Evolutionary conservation across 2,113 vertebrate genomes (phyloP).

Genomic region (Poecile atricapillus): DNA sequence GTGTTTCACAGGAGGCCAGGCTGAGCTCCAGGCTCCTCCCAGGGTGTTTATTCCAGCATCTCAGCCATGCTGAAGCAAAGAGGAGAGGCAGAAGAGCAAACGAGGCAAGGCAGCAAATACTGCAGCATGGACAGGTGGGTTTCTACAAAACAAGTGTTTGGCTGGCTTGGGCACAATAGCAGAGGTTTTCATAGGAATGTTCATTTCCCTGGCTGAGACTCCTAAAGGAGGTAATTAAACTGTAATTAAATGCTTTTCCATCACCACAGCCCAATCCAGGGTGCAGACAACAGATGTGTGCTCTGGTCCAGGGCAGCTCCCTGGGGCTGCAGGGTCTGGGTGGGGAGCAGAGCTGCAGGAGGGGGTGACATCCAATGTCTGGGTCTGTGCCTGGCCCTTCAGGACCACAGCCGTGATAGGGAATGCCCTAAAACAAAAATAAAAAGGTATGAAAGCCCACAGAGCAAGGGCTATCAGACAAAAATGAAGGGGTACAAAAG

Average conservation of each 20-base stretch:
- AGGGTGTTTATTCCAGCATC: not conserved
- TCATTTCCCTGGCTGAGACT: not conserved
- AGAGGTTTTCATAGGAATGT: not conserved
- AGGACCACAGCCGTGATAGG: not conserved
- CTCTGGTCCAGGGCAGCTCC: not conserved
- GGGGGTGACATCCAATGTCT: fast-evolving
- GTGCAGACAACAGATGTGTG: not conserved
- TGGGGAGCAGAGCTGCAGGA: not conserved
- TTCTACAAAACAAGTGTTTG: not conserved
- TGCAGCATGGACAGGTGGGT: not conserved
- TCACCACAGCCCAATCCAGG: not conserved
- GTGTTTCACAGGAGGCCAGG: not conserved
- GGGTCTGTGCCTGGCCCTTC: not conserved
- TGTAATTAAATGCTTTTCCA: not conserved
- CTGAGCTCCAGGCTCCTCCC: not conserved
- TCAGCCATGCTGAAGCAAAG: not conserved
- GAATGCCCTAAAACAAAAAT: not conserved
- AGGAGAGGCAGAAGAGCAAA: not conserved
- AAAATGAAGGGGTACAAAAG: not conserved
- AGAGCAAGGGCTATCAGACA: not conserved
- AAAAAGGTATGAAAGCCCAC: not conserved
- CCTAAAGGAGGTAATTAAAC: not conserved
- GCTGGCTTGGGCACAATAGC: not conserved
- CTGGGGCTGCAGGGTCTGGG: fast-evolving
- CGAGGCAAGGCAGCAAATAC: not conserved